Conservation (phyloP, 2,888 invertebrate species). For the Perizoma affinitatum region DNA sequence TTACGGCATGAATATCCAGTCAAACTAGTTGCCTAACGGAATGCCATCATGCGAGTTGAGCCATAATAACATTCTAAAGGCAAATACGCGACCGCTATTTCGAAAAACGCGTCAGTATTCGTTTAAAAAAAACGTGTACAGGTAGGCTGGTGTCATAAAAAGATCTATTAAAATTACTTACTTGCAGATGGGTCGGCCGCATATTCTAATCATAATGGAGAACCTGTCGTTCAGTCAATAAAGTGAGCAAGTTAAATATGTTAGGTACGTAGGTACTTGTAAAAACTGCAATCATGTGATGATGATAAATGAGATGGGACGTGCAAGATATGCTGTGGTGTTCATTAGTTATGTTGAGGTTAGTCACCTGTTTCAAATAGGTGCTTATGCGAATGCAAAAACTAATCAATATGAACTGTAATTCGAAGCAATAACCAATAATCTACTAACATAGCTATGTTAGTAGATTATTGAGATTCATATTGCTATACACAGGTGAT, state of each 20-base stretch:
- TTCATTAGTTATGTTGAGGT: slow-evolving; percentile 44
- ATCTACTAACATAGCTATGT: background rate
- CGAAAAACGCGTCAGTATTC: background rate
- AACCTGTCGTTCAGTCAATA: slow-evolving; percentile 45
- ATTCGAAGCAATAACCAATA: slow-evolving; percentile 7
- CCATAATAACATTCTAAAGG: slow-evolving; percentile 28
- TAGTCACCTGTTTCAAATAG: slow-evolving; percentile 40
- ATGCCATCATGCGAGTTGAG: slow-evolving; percentile 28
- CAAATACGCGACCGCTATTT: slow-evolving; percentile 22
- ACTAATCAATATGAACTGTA: slow-evolving; percentile 11
- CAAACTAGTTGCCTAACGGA: slow-evolving; percentile 35
- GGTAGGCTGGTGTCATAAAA: slow-evolving; percentile 4
- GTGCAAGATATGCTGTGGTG: slow-evolving; percentile 40
- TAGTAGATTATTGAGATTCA: background rate
- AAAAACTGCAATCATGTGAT: slow-evolving; percentile 54
- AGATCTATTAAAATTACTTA: slow-evolving; percentile 23
- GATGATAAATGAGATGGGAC: slow-evolving; percentile 50
- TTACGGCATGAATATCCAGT: slow-evolving; percentile 32
- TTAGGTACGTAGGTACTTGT: background rate
- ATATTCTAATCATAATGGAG: slow-evolving; percentile 50
- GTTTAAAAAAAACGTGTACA: too few relatives aligned
- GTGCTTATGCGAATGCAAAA: slow-evolving; percentile 36
- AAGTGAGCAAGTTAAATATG: slow-evolving; percentile 42
- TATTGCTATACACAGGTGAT: too few relatives aligned
- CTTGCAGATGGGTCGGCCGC: slow-evolving; percentile 21